phyloP scores from a whole-genome alignment of 2,113 vertebrate species.

The Catharus fuscescens region DNA sequence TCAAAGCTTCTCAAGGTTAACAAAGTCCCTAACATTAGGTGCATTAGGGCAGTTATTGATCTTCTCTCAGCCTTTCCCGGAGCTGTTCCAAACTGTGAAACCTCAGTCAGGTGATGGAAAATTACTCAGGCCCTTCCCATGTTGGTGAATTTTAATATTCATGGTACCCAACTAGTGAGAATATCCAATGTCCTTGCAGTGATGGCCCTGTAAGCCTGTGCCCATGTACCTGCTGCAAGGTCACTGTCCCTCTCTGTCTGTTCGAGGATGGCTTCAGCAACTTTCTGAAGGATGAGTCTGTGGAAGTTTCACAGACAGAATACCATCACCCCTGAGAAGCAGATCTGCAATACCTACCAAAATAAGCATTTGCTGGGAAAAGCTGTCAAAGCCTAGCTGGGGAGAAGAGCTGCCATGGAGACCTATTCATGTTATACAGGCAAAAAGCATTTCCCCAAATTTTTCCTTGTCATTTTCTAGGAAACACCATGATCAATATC shows the following conservation, averaged over 20 bases:
- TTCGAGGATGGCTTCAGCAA: accelerated
- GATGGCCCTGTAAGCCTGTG: accelerated
- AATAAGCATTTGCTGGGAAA: not conserved
- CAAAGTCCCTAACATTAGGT: not conserved
- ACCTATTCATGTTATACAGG: accelerated
- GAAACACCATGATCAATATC: not conserved
- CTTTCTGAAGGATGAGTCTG: not conserved
- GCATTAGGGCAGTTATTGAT: not conserved
- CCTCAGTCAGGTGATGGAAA: not conserved
- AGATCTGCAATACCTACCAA: not conserved
- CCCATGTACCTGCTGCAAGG: not conserved
- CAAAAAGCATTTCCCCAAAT: not conserved
- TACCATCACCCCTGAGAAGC: not conserved
- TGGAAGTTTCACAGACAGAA: not conserved
- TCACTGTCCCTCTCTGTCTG: not conserved
- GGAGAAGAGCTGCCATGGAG: not conserved
- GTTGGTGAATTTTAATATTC: slow-evolving; percentile 3
- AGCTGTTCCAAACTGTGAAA: not conserved
- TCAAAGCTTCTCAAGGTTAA: slow-evolving; percentile 46
- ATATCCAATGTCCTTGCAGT: not conserved
- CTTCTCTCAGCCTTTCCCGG: not conserved
- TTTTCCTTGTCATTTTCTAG: not conserved
- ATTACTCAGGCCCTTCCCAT: slow-evolving; percentile 10
- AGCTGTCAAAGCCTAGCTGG: not conserved
- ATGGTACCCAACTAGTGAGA: not conserved